Conservation (phyloP, 35 echinoderm and acorn worm species). For the Ophioderma brevispina region DNA sequence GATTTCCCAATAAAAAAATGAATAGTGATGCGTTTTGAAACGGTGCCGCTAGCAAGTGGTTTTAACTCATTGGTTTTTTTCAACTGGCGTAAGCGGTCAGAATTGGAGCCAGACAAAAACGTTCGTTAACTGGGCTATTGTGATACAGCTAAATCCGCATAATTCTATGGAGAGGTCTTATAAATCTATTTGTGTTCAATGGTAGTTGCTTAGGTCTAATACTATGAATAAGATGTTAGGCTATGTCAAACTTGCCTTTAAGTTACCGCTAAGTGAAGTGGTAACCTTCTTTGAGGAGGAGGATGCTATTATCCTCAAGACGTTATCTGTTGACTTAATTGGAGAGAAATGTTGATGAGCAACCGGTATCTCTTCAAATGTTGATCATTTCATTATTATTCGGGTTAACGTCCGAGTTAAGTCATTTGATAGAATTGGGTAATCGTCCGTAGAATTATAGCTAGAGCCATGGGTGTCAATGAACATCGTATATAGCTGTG, state of each 20-base stretch:
- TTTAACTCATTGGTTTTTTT: not conserved
- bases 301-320: too few species aligned
- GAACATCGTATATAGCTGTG: too few species aligned
- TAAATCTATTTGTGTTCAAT: not conserved
- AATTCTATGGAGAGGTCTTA: not conserved
- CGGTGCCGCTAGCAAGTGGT: constrained; percentile 6
- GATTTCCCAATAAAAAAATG: not conserved
- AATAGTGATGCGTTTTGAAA: not conserved
- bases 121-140: too few species aligned
- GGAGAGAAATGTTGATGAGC: not conserved
- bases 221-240: not conserved
- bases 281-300: not conserved
- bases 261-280: not conserved
- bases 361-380: not conserved
- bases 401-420: not conserved
- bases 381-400: not conserved
- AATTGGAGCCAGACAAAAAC: too few species aligned
- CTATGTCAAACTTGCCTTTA: not conserved
- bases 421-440: not conserved
- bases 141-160: too few species aligned
- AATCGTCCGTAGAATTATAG: not conserved
- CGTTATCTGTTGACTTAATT: too few species aligned
- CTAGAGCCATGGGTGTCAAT: too few species aligned
- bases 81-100: not conserved
- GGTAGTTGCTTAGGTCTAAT: not conserved